phyloP scores from a whole-genome alignment of 53 echinoderm and acorn worm species.

The Apostichopus leukothele region DNA sequence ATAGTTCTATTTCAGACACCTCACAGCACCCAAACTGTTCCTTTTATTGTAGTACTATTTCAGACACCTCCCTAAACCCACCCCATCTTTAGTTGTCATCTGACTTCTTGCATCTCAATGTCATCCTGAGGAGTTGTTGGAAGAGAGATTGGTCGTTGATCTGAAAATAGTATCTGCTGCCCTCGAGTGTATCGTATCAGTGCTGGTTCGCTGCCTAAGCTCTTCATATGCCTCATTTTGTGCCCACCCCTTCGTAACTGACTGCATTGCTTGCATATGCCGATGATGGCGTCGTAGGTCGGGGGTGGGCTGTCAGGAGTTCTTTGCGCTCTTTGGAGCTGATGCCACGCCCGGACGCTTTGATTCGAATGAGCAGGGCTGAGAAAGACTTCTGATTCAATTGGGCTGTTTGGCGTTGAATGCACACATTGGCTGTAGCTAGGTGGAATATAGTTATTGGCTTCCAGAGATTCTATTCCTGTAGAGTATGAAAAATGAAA shows the following conservation, averaged over 20 bases:
- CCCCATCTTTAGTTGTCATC: neutral
- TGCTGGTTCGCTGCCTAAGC: constrained; percentile 46
- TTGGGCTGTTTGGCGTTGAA: constrained; percentile 68
- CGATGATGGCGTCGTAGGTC: constrained; percentile 83
- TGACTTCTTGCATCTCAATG: constrained; percentile 33
- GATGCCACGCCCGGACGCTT: constrained; percentile 49
- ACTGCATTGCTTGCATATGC: constrained; percentile 67
- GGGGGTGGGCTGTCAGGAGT: constrained; percentile 94
- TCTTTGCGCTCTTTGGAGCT: constrained; percentile 58
- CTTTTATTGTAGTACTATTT: no score
- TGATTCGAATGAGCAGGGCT: constrained; percentile 79
- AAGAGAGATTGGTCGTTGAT: constrained; percentile 37
- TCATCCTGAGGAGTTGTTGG: constrained; percentile 49
- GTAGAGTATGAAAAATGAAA: neutral
- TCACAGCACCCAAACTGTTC: no score
- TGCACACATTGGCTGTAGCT: constrained; percentile 90
- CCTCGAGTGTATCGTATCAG: constrained; percentile 22
- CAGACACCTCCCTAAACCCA: neutral
- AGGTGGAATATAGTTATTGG: constrained; percentile 91
- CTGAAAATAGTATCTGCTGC: constrained; percentile 23
- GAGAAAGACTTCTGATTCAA: constrained; percentile 72
- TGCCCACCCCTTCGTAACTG: constrained; percentile 46
- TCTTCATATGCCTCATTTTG: constrained; percentile 26
- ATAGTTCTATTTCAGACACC: no score
- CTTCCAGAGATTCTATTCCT: constrained; percentile 72